A percentile compares a stretch with the other conserved stretches of the same genome.
Conservation (phyloP, 2,888 invertebrate species). For the Drosophila planitibia region DNA sequence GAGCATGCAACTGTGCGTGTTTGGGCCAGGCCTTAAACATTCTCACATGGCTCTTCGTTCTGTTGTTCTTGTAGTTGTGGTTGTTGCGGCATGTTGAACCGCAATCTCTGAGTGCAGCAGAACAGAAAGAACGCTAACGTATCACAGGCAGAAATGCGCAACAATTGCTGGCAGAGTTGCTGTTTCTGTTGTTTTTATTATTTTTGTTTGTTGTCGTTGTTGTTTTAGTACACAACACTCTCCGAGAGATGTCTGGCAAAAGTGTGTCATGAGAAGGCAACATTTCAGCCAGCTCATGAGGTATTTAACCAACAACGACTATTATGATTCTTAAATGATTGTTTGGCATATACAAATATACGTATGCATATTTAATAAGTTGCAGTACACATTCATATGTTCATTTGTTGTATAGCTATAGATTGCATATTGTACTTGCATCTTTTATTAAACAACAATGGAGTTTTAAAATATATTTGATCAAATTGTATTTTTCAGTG, state of each 20-base stretch:
- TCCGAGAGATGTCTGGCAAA: slow-evolving; percentile 27
- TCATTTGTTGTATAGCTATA: not conserved
- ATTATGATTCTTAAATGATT: not conserved
- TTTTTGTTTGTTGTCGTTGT: slow-evolving; percentile 19
- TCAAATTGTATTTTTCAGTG: not conserved
- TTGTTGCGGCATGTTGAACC: slow-evolving; percentile 59
- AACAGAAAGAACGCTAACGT: slow-evolving; percentile 55
- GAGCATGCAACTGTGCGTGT: slow-evolving; percentile 63
- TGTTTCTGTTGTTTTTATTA: slow-evolving; percentile 11
- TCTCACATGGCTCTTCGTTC: slow-evolving; percentile 40
- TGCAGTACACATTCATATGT: not conserved
- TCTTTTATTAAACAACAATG: not conserved
- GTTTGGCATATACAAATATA: not conserved
- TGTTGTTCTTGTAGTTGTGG: slow-evolving; percentile 14
- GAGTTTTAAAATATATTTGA: not conserved
- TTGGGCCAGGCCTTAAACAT: slow-evolving; percentile 53
- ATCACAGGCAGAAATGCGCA: slow-evolving; percentile 58
- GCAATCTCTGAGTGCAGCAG: slow-evolving; percentile 63
- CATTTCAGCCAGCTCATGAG: slow-evolving; percentile 48
- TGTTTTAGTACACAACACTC: slow-evolving; percentile 37
- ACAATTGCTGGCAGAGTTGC: slow-evolving; percentile 48
- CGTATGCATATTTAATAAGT: not conserved
- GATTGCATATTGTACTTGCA: not conserved
- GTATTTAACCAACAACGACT: slow-evolving; percentile 24
- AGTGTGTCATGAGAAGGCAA: slow-evolving; percentile 63